Base-by-base conservation (phyloP, 2,797 vertebrate species). In the Hoplostethus mediterraneus region DNA sequence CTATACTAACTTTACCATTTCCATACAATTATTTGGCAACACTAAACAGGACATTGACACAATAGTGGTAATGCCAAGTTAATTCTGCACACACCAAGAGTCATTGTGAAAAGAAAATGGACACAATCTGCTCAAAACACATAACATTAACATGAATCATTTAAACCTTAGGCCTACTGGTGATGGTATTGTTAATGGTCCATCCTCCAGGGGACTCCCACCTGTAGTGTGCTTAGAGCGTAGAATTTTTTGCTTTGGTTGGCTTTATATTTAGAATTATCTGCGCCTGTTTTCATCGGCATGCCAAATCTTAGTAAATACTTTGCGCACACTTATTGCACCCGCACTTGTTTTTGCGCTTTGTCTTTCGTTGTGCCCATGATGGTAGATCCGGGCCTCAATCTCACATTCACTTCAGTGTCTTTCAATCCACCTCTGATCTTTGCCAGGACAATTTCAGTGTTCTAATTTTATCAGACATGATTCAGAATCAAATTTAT, bases 341-440 rank as follows among this genome's bases (percentile, higher is more conserved):
- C 45, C 47, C 59, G 21, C 14, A 67, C 53, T 54, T 63, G 58
- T 71, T 79, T 73, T 77, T 36, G 75, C 4, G 10, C 11, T 45
- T 45, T 4, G 12, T 13, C 13, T 45, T 45, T 45, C 14, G 44
- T 45, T 45, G 13, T 5, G 44, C 44, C 44, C 14, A 61, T 47
- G 57, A 63, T 0, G 45, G 72, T 85, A 82, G 83, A 89, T 89
- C 85, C 52, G 77, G 57, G 90, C 86, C 87, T 86, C 70, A 55
- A 83, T 69, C 56, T 58, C 58, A 80, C 47, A 60, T 83, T 85
- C 71, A 86, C 63, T 81, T 84, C 79, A 86, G 81, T 84, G 89
- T 87, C 86, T 79, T 87, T 89, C 69, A 71, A 28, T 82, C 71
- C 80, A 75, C 58, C 73, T 86, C 77, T 86, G 76, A 87, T 72